A percentile compares a stretch with the other conserved stretches of the same genome.
Conservation (phyloP, 2,113 vertebrate genomes). For the Melanotaenia duboulayi region DNA sequence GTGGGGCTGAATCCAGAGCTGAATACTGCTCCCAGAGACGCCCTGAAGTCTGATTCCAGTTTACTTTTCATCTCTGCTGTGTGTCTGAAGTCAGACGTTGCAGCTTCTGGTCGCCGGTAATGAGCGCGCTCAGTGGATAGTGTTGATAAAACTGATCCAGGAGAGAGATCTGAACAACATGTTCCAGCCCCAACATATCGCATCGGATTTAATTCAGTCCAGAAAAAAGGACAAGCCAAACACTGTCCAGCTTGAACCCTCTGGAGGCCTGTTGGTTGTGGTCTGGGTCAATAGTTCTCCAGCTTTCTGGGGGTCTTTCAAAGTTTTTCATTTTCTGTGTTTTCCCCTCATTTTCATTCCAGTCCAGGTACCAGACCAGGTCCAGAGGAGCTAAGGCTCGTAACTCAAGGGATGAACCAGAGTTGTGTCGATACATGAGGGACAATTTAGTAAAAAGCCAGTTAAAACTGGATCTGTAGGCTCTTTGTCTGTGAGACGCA, state of each 20-base stretch:
- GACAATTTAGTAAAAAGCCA: no score
- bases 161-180: neutral
- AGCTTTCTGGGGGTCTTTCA: no score
- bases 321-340: no score
- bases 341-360: no score
- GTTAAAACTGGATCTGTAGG: no score
- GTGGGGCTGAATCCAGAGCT: constrained; percentile 1
- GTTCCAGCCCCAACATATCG: neutral
- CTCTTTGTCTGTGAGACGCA: no score
- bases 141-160: neutral
- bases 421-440: no score
- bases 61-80: constrained; percentile 14
- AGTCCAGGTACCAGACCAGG: no score
- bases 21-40: constrained; percentile 13
- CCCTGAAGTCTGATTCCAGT: constrained; percentile 27
- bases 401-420: no score
- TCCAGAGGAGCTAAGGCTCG: no score
- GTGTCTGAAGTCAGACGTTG: neutral
- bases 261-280: no score
- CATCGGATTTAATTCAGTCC: neutral
- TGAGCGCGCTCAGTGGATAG: neutral
- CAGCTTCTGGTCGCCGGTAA: neutral
- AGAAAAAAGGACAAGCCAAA: neutral
- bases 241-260: neutral
- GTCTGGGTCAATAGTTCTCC: no score